A percentile compares a stretch with the other conserved stretches of the same genome.
Conservation (phyloP, 2,113 vertebrate genomes). For the Gallinago media region DNA sequence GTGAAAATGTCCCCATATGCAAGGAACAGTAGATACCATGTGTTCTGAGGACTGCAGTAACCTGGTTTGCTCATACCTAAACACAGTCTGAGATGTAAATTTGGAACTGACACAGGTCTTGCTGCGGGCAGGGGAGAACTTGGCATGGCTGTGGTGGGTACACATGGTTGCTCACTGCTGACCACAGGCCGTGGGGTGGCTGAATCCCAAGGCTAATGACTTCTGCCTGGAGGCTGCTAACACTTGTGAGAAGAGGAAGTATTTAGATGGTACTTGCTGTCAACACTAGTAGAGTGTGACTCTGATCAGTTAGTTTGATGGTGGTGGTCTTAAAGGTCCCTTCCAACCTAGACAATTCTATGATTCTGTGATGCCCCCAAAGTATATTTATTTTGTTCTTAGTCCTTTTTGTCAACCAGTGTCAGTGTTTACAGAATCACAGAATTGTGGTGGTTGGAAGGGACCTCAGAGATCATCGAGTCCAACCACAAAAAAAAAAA, state of each 20-base stretch:
- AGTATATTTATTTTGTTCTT: not conserved
- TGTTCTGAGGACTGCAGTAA: not conserved
- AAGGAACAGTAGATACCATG: not conserved
- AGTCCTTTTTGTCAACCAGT: not conserved
- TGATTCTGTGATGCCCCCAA: not conserved
- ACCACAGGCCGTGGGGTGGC: rapidly evolving
- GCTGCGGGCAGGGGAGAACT: not conserved
- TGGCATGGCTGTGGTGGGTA: not conserved
- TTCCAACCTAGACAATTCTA: too few species aligned
- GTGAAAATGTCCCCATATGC: not conserved
- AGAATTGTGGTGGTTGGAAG: too few species aligned
- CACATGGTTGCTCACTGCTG: not conserved
- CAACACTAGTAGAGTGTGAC: not conserved
- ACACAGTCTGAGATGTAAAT: not conserved
- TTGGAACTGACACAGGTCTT: not conserved
- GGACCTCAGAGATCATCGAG: too few species aligned
- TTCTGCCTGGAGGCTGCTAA: not conserved
- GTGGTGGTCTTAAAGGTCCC: too few species aligned
- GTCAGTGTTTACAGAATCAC: too few species aligned
- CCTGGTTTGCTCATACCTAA: not conserved
- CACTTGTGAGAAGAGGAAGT: rapidly evolving
- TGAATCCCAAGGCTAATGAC: not conserved
- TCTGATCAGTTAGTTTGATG: not conserved
- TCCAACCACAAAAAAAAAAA: too few species aligned
- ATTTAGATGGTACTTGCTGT: not conserved